Evolutionary conservation across 1,140 invertebrate genomes (phyloP).

Genomic region (Dreissena polymorpha): DNA sequence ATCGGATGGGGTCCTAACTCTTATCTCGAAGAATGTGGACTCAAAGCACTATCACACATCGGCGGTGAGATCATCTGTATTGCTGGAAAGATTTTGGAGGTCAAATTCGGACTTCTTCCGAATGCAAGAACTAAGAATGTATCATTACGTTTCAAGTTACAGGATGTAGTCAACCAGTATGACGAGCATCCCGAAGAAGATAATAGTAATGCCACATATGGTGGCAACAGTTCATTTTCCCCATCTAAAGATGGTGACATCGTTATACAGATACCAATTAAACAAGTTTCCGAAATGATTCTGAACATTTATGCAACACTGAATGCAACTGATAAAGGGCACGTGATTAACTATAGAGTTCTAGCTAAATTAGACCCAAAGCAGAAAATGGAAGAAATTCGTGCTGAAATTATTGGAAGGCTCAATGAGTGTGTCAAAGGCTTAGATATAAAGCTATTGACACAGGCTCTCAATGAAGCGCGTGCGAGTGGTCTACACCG

Average conservation of each 20-base stretch:
- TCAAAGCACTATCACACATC: neutral
- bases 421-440: too few relatives aligned
- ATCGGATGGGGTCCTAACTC: conserved; percentile 43
- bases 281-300: neutral
- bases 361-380: too few relatives aligned
- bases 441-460: too few relatives aligned
- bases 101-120: conserved; percentile 6
- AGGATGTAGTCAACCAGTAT: neutral
- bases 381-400: too few relatives aligned
- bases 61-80: conserved; percentile 19
- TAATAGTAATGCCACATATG: neutral
- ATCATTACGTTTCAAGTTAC: conserved; percentile 4
- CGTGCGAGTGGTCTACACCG: too few relatives aligned
- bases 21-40: conserved; percentile 25
- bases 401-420: too few relatives aligned
- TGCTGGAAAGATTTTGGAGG: neutral
- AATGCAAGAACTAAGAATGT: conserved; percentile 14
- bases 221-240: neutral
- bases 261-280: neutral
- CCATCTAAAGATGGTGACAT: neutral
- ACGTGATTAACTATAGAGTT: neutral
- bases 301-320: conserved; percentile 6
- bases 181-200: neutral
- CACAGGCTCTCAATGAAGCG: too few relatives aligned
- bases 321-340: conserved; percentile 16